These are phyloP conservation scores for Cyprinus carpio DNA, from an alignment of 2,113 vertebrate species.

Conservation along the genomic window DNA sequence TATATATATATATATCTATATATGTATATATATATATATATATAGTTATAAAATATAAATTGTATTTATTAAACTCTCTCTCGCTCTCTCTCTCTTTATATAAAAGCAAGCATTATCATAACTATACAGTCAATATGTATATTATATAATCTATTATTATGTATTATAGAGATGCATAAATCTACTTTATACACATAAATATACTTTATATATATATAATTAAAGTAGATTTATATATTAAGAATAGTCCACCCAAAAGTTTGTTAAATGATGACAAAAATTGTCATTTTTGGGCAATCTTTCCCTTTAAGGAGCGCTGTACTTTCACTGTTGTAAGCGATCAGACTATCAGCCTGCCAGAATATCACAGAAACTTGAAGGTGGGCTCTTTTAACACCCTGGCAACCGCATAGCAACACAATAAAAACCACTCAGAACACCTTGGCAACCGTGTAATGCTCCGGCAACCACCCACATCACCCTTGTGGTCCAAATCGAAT, in stretches of 20 bases:
- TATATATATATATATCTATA: too few relatives aligned
- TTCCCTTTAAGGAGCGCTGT: neutral
- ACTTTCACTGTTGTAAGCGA: neutral
- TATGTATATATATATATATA: too few relatives aligned
- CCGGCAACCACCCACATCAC: neutral
- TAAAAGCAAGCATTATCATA: too few relatives aligned
- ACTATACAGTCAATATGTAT: too few relatives aligned
- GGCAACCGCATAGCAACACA: constrained; percentile 19
- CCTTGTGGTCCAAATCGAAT: neutral
- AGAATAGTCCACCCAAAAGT: neutral
- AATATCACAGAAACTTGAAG: neutral
- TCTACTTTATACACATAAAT: too few relatives aligned
- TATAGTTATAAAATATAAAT: too few relatives aligned
- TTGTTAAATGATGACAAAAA: neutral
- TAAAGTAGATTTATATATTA: neutral
- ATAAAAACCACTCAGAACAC: neutral
- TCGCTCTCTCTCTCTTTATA: too few relatives aligned
- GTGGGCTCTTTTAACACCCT: neutral
- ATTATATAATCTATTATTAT: too few relatives aligned
- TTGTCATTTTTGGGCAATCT: neutral
- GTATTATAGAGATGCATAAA: too few relatives aligned
- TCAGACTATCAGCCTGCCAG: neutral
- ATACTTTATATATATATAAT: too few relatives aligned
- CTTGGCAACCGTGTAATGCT: neutral
- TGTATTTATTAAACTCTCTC: too few relatives aligned